phyloP scores from a whole-genome alignment of 2,888 invertebrate species.

The Eristalis arbustorum region DNA sequence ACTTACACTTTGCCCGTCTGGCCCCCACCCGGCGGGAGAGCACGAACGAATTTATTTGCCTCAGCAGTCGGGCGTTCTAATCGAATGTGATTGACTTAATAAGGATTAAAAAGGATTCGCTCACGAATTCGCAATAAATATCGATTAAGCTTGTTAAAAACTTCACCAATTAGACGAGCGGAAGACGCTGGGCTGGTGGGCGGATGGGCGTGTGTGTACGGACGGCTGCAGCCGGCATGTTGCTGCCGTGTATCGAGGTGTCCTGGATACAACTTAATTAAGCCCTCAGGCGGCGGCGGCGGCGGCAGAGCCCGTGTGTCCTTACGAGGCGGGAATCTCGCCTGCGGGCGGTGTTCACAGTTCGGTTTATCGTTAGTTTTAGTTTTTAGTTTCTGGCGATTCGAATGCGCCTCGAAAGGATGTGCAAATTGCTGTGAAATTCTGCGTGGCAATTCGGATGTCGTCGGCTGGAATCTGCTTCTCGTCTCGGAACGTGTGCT shows the following conservation, averaged over 20 bases:
- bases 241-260: constrained; percentile 37
- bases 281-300: constrained; percentile 51
- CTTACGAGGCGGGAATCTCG: neutral
- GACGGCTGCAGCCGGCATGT: constrained; percentile 1
- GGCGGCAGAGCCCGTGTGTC: neutral
- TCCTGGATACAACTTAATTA: constrained; percentile 65
- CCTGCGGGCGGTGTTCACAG: constrained; percentile 54
- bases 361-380: constrained; percentile 62
- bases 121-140: constrained; percentile 65
- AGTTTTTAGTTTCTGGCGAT: constrained; percentile 15
- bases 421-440: constrained; percentile 1
- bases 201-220: no score
- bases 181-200: neutral
- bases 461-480: neutral
- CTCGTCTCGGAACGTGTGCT: neutral
- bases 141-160: constrained; percentile 69
- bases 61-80: constrained; percentile 22
- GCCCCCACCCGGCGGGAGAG: constrained; percentile 1
- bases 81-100: constrained; percentile 70
- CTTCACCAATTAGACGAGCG: constrained; percentile 63
- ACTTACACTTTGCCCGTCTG: neutral
- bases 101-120: constrained; percentile 69
- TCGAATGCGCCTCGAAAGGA: neutral
- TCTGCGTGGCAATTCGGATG: neutral
- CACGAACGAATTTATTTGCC: constrained; percentile 37